A percentile compares a stretch with the other conserved stretches of the same genome.
Evolutionary conservation across 2,797 vertebrate species (phyloP).

Genomic region (Gobio occitaniae): DNA sequence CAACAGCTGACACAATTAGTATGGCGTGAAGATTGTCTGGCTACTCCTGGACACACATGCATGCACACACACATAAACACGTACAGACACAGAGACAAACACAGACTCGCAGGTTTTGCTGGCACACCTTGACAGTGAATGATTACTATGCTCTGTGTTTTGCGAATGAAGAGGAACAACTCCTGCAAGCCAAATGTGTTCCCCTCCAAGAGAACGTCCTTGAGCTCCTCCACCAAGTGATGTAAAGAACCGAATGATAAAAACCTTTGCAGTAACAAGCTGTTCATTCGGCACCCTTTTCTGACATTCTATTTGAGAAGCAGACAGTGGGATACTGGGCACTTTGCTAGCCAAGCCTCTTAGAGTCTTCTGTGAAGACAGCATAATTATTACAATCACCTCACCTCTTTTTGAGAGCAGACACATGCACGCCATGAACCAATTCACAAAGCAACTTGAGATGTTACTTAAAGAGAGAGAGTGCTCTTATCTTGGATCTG

Average conservation of each 20-base stretch:
- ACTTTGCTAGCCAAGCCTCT: conserved; percentile 46
- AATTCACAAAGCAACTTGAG: conserved; percentile 24
- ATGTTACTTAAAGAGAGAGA: conserved; percentile 40
- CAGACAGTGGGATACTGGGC: conserved; percentile 37
- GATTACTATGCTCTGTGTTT: conserved; percentile 50
- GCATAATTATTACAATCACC: conserved; percentile 61
- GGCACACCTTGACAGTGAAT: conserved; percentile 57
- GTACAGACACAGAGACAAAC: conserved; percentile 37
- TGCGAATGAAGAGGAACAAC: conserved; percentile 42
- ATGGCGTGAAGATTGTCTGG: conserved; percentile 15
- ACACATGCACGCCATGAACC: conserved; percentile 47
- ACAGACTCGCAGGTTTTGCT: conserved; percentile 17
- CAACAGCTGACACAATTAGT: conserved; percentile 43
- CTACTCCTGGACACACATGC: conserved; percentile 15
- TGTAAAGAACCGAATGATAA: conserved; percentile 40
- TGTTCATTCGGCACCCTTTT: conserved; percentile 3
- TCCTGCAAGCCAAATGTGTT: conserved; percentile 53
- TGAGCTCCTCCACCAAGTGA: conserved; percentile 43
- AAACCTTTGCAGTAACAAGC: conserved; percentile 47
- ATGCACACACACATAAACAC: conserved; percentile 17
- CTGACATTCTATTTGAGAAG: conserved; percentile 37
- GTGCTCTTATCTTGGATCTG: conserved; percentile 19
- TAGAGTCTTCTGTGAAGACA: conserved; percentile 47
- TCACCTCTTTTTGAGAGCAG: conserved; percentile 41
- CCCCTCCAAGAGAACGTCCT: conserved; percentile 45